These are phyloP conservation scores for Pollicipes pollicipes DNA, from an alignment of 1,140 invertebrate genomes.

Conservation along the genomic window DNA sequence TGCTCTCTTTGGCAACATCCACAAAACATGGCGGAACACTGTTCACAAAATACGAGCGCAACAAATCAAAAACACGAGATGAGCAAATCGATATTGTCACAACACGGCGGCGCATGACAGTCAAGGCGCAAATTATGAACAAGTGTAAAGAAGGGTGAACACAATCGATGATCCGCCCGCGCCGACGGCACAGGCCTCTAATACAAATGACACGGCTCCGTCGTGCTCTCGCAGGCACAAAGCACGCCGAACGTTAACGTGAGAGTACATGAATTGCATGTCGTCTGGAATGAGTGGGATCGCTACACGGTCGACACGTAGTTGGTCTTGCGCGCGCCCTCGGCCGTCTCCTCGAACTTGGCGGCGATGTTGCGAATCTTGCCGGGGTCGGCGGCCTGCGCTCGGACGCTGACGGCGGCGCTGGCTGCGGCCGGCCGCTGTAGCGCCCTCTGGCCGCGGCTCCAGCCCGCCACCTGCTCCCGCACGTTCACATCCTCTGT, in stretches of 20 bases:
- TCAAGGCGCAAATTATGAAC: background rate
- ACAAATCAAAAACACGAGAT: background rate
- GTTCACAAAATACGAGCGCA: background rate
- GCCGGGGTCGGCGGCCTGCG: background rate
- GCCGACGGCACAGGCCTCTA: background rate
- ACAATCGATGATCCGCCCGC: background rate
- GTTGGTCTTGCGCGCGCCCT: background rate
- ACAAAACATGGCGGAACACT: background rate
- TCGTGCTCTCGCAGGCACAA: no score
- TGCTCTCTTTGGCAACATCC: background rate
- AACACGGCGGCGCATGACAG: no score
- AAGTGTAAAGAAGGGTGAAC: background rate
- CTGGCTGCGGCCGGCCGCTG: no score
- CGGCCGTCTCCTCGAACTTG: background rate
- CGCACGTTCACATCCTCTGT: slow-evolving; percentile 23
- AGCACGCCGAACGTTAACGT: background rate
- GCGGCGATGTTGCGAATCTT: background rate
- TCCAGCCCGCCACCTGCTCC: slow-evolving; percentile 21
- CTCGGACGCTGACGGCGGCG: no score
- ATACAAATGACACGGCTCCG: background rate
- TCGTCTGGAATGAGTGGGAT: background rate
- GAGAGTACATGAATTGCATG: background rate
- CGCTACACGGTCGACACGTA: background rate
- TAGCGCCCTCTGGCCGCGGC: slow-evolving; percentile 1
- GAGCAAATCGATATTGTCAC: background rate